These are phyloP conservation scores for Drosophila borealis DNA, from an alignment of 2,888 invertebrate genomes.

Conservation along the genomic window DNA sequence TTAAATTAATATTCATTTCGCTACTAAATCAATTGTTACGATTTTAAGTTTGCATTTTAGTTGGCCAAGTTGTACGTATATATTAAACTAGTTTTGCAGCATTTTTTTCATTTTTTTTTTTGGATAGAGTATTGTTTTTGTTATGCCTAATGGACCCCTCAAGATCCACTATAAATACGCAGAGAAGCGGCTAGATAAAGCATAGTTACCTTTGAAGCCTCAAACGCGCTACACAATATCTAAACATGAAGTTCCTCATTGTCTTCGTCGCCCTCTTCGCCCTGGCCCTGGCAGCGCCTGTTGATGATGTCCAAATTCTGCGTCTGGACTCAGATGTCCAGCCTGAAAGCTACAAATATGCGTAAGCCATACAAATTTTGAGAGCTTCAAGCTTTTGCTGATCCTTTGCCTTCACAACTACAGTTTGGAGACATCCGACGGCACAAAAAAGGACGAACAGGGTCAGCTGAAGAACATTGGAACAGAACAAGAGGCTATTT, in stretches of 20 bases:
- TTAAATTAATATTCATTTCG: slow-evolving; percentile 43
- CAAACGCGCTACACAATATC: slow-evolving; percentile 41
- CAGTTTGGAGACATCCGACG: slow-evolving; percentile 70
- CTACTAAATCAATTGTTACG: slow-evolving; percentile 23
- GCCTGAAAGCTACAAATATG: slow-evolving; percentile 86
- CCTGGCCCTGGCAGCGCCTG: slow-evolving; percentile 72
- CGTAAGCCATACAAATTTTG: slow-evolving; percentile 4
- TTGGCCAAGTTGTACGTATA: slow-evolving; percentile 7
- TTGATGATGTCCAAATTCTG: slow-evolving; percentile 5
- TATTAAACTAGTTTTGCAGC: slow-evolving; percentile 39
- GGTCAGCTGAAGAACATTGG: slow-evolving; percentile 66
- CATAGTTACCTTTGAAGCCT: slow-evolving; percentile 57
- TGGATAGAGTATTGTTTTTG: slow-evolving; percentile 9
- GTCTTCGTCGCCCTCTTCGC: slow-evolving; percentile 77
- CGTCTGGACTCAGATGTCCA: slow-evolving; percentile 75
- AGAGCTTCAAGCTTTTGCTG: neutral
- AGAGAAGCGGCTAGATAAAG: slow-evolving; percentile 14
- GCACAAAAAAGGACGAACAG: slow-evolving; percentile 55
- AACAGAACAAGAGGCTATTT: slow-evolving; percentile 62
- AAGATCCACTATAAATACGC: slow-evolving; percentile 42
- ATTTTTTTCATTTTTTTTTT: slow-evolving; percentile 20
- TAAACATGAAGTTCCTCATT: slow-evolving; percentile 76
- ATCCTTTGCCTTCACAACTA: slow-evolving; percentile 15
- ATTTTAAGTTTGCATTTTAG: slow-evolving; percentile 23
- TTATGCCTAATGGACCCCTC: slow-evolving; percentile 24